Percentiles rank a stretch among this genome's conserved stretches.
phyloP scores from a whole-genome alignment of 2,797 vertebrate species.

The Monodelphis domestica region DNA sequence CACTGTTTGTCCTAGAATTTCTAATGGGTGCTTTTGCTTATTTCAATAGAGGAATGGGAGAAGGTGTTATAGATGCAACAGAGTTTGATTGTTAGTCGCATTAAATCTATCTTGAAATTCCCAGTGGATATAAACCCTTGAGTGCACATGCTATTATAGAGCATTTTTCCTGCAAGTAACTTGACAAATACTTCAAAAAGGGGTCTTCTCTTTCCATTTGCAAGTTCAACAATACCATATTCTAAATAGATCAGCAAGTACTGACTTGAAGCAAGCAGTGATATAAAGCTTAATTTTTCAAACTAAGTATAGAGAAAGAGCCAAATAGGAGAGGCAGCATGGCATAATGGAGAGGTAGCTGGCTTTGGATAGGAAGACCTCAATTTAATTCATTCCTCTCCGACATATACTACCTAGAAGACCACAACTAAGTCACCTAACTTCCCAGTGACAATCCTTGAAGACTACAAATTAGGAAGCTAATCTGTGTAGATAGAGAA shows the following conservation, averaged over 20 bases:
- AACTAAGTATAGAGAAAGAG: neutral
- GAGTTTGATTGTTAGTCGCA: neutral
- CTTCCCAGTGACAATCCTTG: too few relatives aligned
- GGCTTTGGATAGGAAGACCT: neutral
- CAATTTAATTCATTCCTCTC: neutral
- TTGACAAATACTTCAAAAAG: slow-evolving; percentile 36
- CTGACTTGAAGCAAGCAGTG: too few relatives aligned
- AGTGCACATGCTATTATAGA: neutral
- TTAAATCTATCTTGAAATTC: slow-evolving; percentile 25
- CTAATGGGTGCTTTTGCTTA: slow-evolving; percentile 36
- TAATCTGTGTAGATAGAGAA: too few relatives aligned
- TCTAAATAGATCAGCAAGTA: neutral
- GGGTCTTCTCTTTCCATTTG: neutral
- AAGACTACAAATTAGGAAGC: too few relatives aligned
- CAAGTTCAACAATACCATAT: neutral
- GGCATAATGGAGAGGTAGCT: neutral
- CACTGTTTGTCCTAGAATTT: slow-evolving; percentile 46
- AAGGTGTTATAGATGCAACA: slow-evolving; percentile 18
- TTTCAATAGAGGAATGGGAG: slow-evolving; percentile 33
- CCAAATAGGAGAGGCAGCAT: neutral
- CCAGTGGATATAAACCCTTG: neutral
- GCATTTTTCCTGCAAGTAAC: slow-evolving; percentile 4
- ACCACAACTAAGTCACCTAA: neutral
- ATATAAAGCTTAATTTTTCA: slow-evolving; percentile 31
- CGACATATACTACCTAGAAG: neutral